Evolutionary conservation across 1,140 invertebrate species (phyloP).

Genomic region (Zaprionus davidi): DNA sequence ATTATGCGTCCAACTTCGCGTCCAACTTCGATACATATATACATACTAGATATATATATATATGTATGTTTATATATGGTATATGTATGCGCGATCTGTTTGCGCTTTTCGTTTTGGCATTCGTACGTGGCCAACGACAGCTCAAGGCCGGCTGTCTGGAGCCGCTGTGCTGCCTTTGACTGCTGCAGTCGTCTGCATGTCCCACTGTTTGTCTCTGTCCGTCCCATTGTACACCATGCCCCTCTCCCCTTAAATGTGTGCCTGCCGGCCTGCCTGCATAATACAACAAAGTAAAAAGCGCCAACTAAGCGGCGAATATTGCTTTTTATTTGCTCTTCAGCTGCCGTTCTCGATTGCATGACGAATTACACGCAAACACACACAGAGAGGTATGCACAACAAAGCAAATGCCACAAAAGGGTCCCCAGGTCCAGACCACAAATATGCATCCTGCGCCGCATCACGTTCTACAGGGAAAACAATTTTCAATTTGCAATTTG

Average conservation of each 20-base stretch:
- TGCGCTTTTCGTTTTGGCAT: slow-evolving; percentile 62
- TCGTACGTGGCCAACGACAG: slow-evolving; percentile 69
- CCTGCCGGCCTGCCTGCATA: slow-evolving; percentile 35
- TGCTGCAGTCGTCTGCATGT: background rate
- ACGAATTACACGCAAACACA: slow-evolving; percentile 61
- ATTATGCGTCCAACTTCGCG: slow-evolving; percentile 72
- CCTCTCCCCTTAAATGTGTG: background rate
- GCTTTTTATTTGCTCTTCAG: slow-evolving; percentile 52
- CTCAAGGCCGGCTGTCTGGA: slow-evolving; percentile 77
- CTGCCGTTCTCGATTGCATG: slow-evolving; percentile 59
- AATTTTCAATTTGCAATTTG: slow-evolving; percentile 49
- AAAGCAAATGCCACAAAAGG: slow-evolving; percentile 43
- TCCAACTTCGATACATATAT: slow-evolving; percentile 24
- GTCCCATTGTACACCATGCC: background rate
- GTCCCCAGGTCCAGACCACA: slow-evolving; percentile 58
- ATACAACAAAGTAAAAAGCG: slow-evolving; percentile 62
- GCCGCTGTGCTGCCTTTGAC: slow-evolving; percentile 19
- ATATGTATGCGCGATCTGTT: slow-evolving; percentile 16
- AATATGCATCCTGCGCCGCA: slow-evolving; percentile 63
- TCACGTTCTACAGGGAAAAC: slow-evolving; percentile 6
- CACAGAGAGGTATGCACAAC: slow-evolving; percentile 31
- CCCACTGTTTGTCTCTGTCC: background rate
- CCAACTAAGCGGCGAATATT: slow-evolving; percentile 70
- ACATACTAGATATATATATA: background rate
- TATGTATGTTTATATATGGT: background rate